Evolutionary conservation across 92 coral and sea anemone genomes (phyloP), one percentile per base, ranked within the genome.

Genomic region (Desmophyllum pertusum): DNA sequence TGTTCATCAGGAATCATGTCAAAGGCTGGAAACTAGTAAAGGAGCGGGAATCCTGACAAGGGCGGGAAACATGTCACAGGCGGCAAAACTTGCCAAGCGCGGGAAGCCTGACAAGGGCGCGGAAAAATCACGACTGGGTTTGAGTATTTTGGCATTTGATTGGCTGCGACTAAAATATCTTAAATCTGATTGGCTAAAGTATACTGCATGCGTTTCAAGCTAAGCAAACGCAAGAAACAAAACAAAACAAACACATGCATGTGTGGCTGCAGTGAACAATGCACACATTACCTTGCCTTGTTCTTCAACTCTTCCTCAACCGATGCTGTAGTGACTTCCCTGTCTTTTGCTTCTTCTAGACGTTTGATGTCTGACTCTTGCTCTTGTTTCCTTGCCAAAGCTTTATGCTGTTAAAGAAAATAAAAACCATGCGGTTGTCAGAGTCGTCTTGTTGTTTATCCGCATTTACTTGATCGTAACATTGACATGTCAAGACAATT

Each of bases 291-390:
- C 99, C 98, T 94, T n/a, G 98, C 94, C 72, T 90, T 84, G 77
- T 89, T 93, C 74, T 88, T 94, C 25, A 97, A 29, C 69, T 93
- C 91, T 5, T 91, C 99, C 48, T 89, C 95, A 21, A 86, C 76
- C 4, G 84, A 83, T 36, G 96, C 93, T 29, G 93, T 84, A 3
- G 94, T 87, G 42, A 83, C 86, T 46, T 92, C 98, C 17, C 92
- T 89, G 10, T 84, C 73, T 29, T 77, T 66, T 21, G 94, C 93
- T 48, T 83, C 88, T 70, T 61, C 87, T 75, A 87, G 73, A 42
- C 81, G 66, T 46, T 75, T 83, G 17, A 88, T 91, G 57, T 97
- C 99, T 10, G 86, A 94, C 40, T 88, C 98, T 19, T 76, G 86
- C 53, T 90, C 93, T 62, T 65, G 66, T 76, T 80, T 79, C 72